Conservation (phyloP, 2,797 vertebrate genomes). For the Microctenopoma stevenorrisi region DNA sequence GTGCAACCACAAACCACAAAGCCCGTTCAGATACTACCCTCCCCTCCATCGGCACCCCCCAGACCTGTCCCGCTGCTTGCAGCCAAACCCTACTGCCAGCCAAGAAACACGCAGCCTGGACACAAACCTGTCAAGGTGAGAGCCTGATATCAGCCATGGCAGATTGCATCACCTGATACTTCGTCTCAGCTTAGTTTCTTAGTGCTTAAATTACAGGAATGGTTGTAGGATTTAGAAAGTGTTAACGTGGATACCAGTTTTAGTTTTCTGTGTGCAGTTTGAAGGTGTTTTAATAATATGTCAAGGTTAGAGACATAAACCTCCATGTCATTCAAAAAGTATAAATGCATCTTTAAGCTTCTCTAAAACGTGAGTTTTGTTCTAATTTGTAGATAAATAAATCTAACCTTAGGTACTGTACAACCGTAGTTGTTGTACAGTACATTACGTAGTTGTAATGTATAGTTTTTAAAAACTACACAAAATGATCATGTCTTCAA, state of each 20-base stretch:
- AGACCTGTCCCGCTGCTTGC: conserved; percentile 93
- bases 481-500: background rate
- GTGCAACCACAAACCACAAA: conserved; percentile 51
- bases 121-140: conserved; percentile 93
- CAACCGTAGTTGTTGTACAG: background rate
- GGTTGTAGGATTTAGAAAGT: conserved; percentile 11
- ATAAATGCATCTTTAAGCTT: background rate
- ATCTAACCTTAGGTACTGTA: too few species aligned
- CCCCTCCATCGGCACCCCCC: conserved; percentile 68
- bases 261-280: conserved; percentile 1
- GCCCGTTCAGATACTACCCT: conserved; percentile 78
- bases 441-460: background rate
- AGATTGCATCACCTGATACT: conserved; percentile 9
- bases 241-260: background rate
- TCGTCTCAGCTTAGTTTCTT: background rate
- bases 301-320: background rate
- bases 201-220: background rate
- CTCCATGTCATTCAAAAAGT: conserved; percentile 1
- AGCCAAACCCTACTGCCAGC: conserved; percentile 94
- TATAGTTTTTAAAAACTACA: background rate
- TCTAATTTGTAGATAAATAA: background rate
- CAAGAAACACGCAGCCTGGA: conserved; percentile 84
- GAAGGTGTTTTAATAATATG: background rate
- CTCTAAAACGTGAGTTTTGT: background rate
- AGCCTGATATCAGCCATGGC: background rate